phyloP scores from a whole-genome alignment of 2,888 invertebrate species.

The Polydrusus cervinus region DNA sequence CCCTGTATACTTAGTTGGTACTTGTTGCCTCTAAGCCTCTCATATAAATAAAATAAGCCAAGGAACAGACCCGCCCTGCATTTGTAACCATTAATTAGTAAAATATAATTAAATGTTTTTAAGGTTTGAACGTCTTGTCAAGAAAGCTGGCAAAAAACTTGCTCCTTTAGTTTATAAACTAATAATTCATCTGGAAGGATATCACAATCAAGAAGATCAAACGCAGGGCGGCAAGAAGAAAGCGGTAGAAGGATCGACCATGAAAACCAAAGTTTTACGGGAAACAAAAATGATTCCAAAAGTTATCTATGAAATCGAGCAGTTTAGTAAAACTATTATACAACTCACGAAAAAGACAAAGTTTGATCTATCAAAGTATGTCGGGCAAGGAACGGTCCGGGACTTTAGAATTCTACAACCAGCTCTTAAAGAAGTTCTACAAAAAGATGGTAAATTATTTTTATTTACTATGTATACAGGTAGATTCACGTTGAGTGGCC shows the following conservation, averaged over 20 bases:
- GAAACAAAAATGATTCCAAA: constrained; percentile 79
- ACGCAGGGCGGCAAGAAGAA: constrained; percentile 64
- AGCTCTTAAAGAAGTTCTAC: background rate
- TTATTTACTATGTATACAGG: background rate
- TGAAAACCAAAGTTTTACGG: constrained; percentile 74
- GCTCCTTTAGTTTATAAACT: constrained; percentile 75
- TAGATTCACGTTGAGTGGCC: too few species aligned
- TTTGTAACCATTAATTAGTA: too few species aligned
- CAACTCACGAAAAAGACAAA: constrained; percentile 77
- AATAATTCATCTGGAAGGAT: constrained; percentile 76
- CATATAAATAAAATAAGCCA: too few species aligned
- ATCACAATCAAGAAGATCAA: constrained; percentile 63
- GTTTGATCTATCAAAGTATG: constrained; percentile 73
- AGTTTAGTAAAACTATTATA: constrained; percentile 76
- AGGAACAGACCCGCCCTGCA: too few species aligned
- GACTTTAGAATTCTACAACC: constrained; percentile 73
- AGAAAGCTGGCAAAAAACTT: constrained; percentile 76
- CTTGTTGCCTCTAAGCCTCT: too few species aligned
- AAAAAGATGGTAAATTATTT: constrained; percentile 9
- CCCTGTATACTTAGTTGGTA: too few species aligned
- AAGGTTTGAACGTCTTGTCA: constrained; percentile 75
- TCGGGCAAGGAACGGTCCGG: constrained; percentile 78
- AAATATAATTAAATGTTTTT: too few species aligned
- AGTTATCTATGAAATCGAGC: constrained; percentile 79
- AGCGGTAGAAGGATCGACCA: constrained; percentile 61